Percentiles rank a stretch among this genome's conserved stretches.
These are phyloP conservation scores for Bothrops jararaca DNA, from an alignment of 2,113 vertebrate species.

Conservation along the genomic window DNA sequence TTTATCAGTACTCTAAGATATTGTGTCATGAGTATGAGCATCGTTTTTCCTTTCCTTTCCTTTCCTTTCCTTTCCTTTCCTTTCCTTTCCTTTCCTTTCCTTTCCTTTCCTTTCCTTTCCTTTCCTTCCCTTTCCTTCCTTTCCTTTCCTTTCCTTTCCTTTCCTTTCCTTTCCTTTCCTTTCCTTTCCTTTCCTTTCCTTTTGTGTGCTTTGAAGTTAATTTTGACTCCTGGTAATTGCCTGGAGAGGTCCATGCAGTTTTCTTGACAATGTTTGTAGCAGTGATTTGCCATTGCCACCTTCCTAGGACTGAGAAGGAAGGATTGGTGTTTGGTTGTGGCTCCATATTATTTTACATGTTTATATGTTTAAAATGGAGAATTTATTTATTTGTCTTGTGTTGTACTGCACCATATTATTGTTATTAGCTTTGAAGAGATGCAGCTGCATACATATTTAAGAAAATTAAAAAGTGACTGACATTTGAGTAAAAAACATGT, in stretches of 20 bases:
- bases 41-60: neutral
- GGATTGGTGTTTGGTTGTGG: neutral
- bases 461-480: neutral
- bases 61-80: no score
- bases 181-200: no score
- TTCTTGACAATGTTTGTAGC: neutral
- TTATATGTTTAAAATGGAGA: neutral
- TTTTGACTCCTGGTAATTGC: neutral
- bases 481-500: neutral
- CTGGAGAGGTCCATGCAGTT: neutral
- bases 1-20: neutral
- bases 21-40: neutral
- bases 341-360: neutral
- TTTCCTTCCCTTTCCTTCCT: no score
- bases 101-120: no score
- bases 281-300: neutral
- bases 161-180: no score
- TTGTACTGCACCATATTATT: neutral
- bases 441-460: neutral
- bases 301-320: neutral
- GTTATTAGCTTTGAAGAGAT: neutral
- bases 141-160: no score
- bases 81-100: no score
- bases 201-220: neutral
- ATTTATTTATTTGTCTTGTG: neutral